A percentile compares a stretch with the other conserved stretches of the same genome.
These are phyloP conservation scores for Tor tambroides DNA, from an alignment of 2,113 vertebrate genomes.

Conservation along the genomic window DNA sequence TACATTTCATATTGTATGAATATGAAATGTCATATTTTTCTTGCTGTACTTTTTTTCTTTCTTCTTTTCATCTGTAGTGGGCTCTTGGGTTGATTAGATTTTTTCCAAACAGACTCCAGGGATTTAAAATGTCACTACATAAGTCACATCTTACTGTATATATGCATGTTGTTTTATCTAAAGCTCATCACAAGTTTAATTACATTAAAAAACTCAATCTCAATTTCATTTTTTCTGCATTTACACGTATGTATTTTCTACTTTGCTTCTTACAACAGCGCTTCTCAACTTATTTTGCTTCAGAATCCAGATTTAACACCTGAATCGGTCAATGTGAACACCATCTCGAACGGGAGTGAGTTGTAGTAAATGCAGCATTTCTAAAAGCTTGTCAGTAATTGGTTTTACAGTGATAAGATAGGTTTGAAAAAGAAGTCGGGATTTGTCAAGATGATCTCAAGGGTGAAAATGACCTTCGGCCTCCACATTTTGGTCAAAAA, in stretches of 20 bases:
- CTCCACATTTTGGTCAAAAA: background rate
- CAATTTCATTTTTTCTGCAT: background rate
- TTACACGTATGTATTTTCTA: background rate
- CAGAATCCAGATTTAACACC: background rate
- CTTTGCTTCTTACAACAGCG: background rate
- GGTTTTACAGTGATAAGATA: background rate
- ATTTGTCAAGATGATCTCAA: background rate
- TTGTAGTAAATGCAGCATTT: background rate
- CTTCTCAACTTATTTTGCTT: background rate
- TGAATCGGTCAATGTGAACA: background rate
- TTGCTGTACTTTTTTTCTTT: background rate
- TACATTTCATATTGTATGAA: slow-evolving; percentile 37
- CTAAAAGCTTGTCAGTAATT: background rate
- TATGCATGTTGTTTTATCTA: background rate
- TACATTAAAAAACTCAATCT: background rate
- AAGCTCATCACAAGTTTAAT: background rate
- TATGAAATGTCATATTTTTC: slow-evolving; percentile 24
- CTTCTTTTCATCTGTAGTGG: background rate
- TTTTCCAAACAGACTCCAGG: slow-evolving; percentile 7
- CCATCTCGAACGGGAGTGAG: background rate
- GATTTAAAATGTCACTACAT: background rate
- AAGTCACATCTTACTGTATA: background rate
- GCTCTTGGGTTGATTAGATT: slow-evolving; percentile 32
- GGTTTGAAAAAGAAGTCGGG: background rate
- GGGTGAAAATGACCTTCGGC: no score